phyloP scores from a whole-genome alignment of 1,140 invertebrate species.

The Caerostris extrusa region DNA sequence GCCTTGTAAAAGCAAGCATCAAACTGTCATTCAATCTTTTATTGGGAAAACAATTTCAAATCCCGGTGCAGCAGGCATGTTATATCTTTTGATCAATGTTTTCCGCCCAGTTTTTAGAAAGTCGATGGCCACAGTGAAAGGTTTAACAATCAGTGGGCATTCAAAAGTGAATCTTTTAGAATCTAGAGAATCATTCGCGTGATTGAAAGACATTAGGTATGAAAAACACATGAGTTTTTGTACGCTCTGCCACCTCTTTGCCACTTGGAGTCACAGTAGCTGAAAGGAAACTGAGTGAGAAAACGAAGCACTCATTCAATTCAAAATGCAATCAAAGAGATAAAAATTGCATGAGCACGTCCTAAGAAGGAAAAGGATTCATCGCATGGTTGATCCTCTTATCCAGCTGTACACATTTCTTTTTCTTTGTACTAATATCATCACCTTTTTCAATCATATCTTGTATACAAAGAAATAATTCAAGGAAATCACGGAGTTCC shows the following conservation, averaged over 20 bases:
- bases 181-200: not conserved
- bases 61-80: not conserved
- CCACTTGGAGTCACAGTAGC: constrained; percentile 16
- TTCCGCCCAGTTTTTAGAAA: not conserved
- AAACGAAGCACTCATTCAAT: constrained; percentile 26
- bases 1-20: not conserved
- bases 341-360: not conserved
- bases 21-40: not conserved
- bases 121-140: constrained; percentile 6
- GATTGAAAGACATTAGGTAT: not conserved
- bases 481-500: too few species aligned
- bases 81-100: constrained; percentile 7
- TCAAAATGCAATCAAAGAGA: constrained; percentile 9
- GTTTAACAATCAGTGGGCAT: constrained; percentile 2
- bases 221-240: constrained; percentile 5
- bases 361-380: constrained; percentile 9
- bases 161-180: constrained; percentile 31
- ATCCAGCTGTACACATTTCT: not conserved
- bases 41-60: not conserved
- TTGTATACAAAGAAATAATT: not conserved
- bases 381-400: constrained; percentile 9
- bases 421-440: not conserved
- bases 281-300: constrained; percentile 20
- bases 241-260: constrained; percentile 1
- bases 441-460: constrained; percentile 11